phyloP scores from a whole-genome alignment of 1,140 invertebrate species.

The Maconellicoccus hirsutus region DNA sequence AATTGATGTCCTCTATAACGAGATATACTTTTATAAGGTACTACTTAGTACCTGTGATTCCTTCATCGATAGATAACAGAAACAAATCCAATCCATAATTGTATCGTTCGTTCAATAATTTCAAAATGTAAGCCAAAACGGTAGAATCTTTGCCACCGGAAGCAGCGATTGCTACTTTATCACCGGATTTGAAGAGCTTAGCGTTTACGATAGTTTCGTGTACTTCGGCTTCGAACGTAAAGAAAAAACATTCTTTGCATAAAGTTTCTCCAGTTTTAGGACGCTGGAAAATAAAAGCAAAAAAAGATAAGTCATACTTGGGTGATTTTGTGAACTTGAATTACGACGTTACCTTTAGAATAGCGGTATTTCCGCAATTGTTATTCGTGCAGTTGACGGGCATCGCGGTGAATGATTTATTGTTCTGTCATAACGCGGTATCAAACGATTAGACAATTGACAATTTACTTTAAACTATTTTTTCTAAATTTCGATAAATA shows the following conservation, averaged over 20 bases:
- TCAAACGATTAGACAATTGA: too few relatives aligned
- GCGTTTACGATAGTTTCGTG: constrained; percentile 82
- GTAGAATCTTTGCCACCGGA: constrained; percentile 99
- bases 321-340: too few relatives aligned
- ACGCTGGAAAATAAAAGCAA: constrained; percentile 46
- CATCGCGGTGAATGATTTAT: constrained; percentile 37
- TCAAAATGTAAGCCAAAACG: constrained; percentile 84
- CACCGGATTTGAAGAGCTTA: constrained; percentile 73
- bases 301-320: neutral
- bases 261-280: constrained; percentile 83
- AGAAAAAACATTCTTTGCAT: constrained; percentile 92
- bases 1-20: constrained; percentile 8
- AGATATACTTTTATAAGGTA: neutral
- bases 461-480: too few relatives aligned
- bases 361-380: constrained; percentile 55
- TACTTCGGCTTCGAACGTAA: constrained; percentile 90
- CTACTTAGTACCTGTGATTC: constrained; percentile 88
- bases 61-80: constrained; percentile 95
- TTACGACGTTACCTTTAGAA: constrained; percentile 48
- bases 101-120: constrained; percentile 81
- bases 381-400: constrained; percentile 49
- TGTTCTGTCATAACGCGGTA: too few relatives aligned
- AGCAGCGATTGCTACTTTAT: constrained; percentile 88
- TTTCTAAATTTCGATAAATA: too few relatives aligned
- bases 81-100: constrained; percentile 85